Conservation (phyloP, 2,888 invertebrate species). For the Lobophora halterata region DNA sequence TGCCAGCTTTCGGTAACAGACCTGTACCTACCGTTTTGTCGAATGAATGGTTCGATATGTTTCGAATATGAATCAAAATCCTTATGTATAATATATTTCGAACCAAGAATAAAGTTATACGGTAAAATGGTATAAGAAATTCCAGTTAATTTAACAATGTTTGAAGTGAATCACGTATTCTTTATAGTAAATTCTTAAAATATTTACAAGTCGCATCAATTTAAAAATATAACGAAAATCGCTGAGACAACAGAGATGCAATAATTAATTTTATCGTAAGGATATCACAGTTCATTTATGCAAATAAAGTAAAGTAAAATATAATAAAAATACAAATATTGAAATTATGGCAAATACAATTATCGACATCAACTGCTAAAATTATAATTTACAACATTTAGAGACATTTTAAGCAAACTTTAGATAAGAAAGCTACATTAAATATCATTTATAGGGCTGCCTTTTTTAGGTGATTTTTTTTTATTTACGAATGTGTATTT, state of each 20-base stretch:
- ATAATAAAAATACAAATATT: conserved; percentile 36
- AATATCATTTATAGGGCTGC: too few species aligned
- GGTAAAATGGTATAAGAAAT: too few species aligned
- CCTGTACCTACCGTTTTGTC: too few species aligned
- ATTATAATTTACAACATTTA: conserved; percentile 8
- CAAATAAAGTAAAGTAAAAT: conserved; percentile 62
- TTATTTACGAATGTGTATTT: too few species aligned
- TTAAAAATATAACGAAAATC: conserved; percentile 36
- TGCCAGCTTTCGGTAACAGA: too few species aligned
- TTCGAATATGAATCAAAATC: too few species aligned
- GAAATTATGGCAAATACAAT: conserved; percentile 50
- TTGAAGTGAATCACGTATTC: too few species aligned
- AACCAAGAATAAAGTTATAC: too few species aligned
- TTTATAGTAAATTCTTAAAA: conserved; percentile 47
- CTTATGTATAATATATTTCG: too few species aligned
- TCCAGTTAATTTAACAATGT: too few species aligned
- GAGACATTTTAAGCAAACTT: conserved; percentile 14
- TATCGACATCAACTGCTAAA: conserved; percentile 34
- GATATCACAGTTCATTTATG: conserved; percentile 81
- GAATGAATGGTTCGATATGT: too few species aligned
- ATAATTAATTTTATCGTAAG: conserved; percentile 70
- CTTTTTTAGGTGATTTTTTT: too few species aligned
- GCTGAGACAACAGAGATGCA: conserved; percentile 31
- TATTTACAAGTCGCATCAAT: conserved; percentile 62
- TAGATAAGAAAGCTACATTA: neutral